phyloP scores from a whole-genome alignment of 2,888 invertebrate genomes.

The Deilephila porcellus region DNA sequence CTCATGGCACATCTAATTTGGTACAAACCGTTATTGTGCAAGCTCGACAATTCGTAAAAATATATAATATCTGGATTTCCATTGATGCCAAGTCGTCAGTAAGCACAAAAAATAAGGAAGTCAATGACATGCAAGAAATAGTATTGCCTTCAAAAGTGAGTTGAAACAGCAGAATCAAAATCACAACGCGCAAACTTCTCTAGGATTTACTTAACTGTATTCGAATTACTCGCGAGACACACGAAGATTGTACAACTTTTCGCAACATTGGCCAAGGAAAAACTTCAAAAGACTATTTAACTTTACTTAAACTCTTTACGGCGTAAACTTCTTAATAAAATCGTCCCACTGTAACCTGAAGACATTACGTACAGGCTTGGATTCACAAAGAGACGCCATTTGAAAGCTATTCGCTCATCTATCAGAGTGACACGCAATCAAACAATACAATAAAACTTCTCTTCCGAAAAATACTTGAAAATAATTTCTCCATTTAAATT shows the following conservation, averaged over 20 bases:
- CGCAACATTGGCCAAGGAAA: slow-evolving; percentile 57
- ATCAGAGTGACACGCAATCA: slow-evolving; percentile 83
- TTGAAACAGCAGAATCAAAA: not conserved
- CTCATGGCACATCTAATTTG: no score
- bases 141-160: no score
- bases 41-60: no score
- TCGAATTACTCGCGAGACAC: slow-evolving; percentile 22
- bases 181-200: not conserved
- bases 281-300: slow-evolving; percentile 72
- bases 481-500: slow-evolving; percentile 84
- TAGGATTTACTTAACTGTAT: slow-evolving; percentile 18
- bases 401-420: slow-evolving; percentile 78
- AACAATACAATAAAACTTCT: slow-evolving; percentile 85
- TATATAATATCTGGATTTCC: no score
- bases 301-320: slow-evolving; percentile 51
- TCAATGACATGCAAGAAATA: no score
- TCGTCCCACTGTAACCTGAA: slow-evolving; percentile 68
- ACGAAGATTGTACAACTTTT: slow-evolving; percentile 36
- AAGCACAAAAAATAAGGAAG: no score
- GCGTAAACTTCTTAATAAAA: slow-evolving; percentile 80
- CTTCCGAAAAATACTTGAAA: slow-evolving; percentile 83
- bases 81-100: no score
- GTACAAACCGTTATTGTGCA: no score
- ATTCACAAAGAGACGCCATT: slow-evolving; percentile 74
- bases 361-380: slow-evolving; percentile 68